Conservation (phyloP, 2,888 invertebrate species). For the Thecophora atra region DNA sequence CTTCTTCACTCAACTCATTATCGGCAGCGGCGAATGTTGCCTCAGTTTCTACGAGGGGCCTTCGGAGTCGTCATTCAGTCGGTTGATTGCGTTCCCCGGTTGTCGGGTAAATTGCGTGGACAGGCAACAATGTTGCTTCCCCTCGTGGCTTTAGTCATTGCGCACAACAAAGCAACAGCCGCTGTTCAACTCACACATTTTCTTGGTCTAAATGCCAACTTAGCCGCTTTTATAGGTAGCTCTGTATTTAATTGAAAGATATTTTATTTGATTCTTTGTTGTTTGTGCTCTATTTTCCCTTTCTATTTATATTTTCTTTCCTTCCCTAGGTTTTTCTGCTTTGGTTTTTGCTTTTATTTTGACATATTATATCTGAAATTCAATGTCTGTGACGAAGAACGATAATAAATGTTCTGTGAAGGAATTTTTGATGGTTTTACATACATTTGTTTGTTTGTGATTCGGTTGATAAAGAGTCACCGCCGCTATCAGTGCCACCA, state of each 20-base stretch:
- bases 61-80: not conserved
- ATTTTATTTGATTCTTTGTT: not conserved
- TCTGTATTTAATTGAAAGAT: constrained; percentile 1
- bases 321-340: not conserved
- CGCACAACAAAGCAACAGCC: not conserved
- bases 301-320: not conserved
- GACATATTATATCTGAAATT: constrained; percentile 26
- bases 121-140: constrained; percentile 6
- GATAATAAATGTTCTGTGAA: constrained; percentile 62
- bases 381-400: constrained; percentile 43
- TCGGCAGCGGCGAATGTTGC: too few species aligned
- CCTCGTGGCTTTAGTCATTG: not conserved
- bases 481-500: not conserved
- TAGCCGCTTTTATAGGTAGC: not conserved
- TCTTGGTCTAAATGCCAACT: constrained; percentile 17
- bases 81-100: not conserved
- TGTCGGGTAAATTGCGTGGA: constrained; percentile 26
- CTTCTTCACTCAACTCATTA: not conserved
- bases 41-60: not conserved
- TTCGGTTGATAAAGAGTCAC: constrained; percentile 26
- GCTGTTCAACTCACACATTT: not conserved
- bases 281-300: constrained; percentile 9
- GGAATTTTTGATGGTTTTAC: constrained; percentile 48
- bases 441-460: constrained; percentile 51
- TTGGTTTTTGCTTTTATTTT: constrained; percentile 13